phyloP scores from a whole-genome alignment of 2,797 vertebrate species.

The Melanotaenia parkinsoni region DNA sequence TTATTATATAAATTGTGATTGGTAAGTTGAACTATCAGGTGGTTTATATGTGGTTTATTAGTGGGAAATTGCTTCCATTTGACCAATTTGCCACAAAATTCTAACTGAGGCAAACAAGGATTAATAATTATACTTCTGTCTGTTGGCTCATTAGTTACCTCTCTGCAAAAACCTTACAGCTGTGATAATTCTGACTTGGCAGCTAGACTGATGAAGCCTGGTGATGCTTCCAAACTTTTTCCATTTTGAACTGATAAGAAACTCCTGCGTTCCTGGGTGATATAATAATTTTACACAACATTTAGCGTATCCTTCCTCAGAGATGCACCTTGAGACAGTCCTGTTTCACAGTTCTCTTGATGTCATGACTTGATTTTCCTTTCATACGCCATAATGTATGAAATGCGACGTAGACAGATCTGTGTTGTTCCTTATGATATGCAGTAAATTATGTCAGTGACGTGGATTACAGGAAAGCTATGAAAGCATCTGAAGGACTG shows the following conservation, averaged over 20 bases:
- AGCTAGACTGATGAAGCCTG: background rate
- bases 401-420: background rate
- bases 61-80: background rate
- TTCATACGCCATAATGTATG: background rate
- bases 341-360: constrained; percentile 1
- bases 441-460: background rate
- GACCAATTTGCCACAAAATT: background rate
- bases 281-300: background rate
- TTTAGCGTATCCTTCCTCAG: background rate
- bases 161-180: background rate
- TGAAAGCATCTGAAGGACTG: background rate
- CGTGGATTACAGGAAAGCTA: background rate
- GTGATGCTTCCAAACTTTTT: background rate
- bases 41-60: background rate
- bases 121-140: background rate
- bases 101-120: background rate
- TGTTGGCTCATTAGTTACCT: background rate
- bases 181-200: background rate
- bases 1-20: background rate
- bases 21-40: background rate
- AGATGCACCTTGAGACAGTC: background rate
- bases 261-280: background rate
- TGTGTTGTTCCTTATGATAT: background rate
- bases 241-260: background rate
- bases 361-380: background rate